A percentile compares a stretch with the other conserved stretches of the same genome.
Evolutionary conservation across 2,113 vertebrate genomes (phyloP).

Genomic region (Cariama cristata): DNA sequence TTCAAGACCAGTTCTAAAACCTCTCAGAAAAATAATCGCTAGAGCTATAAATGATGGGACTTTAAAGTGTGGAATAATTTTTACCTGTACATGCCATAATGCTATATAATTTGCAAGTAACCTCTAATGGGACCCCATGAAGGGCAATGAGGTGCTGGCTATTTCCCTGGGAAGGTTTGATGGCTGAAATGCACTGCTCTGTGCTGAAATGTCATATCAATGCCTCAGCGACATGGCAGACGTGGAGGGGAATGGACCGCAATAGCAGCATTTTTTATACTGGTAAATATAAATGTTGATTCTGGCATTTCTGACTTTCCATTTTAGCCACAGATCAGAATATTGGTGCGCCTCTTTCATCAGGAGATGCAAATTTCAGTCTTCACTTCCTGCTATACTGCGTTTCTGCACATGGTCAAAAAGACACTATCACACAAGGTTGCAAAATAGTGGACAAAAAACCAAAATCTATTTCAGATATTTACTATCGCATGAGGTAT

Average conservation of each 20-base stretch:
- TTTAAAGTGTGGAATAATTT: not conserved
- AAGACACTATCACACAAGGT: not conserved
- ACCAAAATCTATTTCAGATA: not conserved
- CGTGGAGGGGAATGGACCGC: not conserved
- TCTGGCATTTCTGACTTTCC: not conserved
- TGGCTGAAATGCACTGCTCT: not conserved
- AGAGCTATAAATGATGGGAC: not conserved
- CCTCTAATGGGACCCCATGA: not conserved
- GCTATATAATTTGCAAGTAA: not conserved
- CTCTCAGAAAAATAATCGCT: not conserved
- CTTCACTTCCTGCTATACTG: rapidly evolving
- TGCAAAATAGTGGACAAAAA: not conserved
- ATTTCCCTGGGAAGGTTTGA: not conserved
- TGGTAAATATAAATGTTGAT: not conserved
- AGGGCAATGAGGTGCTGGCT: not conserved
- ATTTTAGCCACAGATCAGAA: not conserved
- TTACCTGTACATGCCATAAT: not conserved
- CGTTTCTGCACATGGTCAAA: not conserved
- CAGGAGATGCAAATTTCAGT: not conserved
- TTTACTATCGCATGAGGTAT: not conserved
- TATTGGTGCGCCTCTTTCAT: not conserved
- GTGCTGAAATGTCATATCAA: not conserved
- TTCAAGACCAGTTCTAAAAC: not conserved
- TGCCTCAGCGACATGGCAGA: not conserved
- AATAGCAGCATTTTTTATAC: not conserved